phyloP scores from a whole-genome alignment of 2,888 invertebrate genomes.

The Neoascia interrupta region DNA sequence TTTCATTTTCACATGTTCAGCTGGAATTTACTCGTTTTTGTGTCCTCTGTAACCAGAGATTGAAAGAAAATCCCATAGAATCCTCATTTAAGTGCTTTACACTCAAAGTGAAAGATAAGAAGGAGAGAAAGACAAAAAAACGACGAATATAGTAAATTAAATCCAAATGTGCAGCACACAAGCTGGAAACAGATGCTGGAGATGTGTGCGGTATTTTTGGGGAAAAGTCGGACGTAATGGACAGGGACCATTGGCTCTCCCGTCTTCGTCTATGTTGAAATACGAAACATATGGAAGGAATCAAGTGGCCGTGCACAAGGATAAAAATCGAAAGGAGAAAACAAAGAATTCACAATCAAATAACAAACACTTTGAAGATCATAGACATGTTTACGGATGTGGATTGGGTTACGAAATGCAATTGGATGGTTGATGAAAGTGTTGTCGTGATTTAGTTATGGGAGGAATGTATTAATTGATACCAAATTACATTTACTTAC shows the following conservation, averaged over 20 bases:
- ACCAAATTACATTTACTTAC: no score
- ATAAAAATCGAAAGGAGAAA: slow-evolving; percentile 9
- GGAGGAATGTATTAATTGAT: background rate
- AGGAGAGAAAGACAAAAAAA: background rate
- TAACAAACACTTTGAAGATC: slow-evolving; percentile 47
- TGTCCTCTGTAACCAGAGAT: slow-evolving; percentile 41
- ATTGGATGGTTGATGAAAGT: background rate
- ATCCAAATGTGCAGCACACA: slow-evolving; percentile 31
- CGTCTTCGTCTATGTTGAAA: slow-evolving; percentile 20
- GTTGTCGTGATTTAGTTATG: background rate
- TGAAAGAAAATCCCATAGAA: slow-evolving; percentile 23
- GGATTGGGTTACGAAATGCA: slow-evolving; percentile 27
- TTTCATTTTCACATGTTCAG: slow-evolving; percentile 53
- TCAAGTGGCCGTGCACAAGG: slow-evolving; percentile 36
- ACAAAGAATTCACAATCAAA: slow-evolving; percentile 30
- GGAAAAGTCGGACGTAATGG: slow-evolving; percentile 39
- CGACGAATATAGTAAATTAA: slow-evolving; percentile 48
- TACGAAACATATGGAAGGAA: slow-evolving; percentile 56
- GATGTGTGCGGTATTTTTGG: slow-evolving; percentile 19
- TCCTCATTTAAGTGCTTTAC: slow-evolving; percentile 58
- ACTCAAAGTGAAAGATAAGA: slow-evolving; percentile 53
- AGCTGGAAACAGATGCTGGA: slow-evolving; percentile 6
- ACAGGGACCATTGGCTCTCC: slow-evolving; percentile 35
- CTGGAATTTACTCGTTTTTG: background rate
- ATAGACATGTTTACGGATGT: slow-evolving; percentile 7